Evolutionary conservation across 2,113 vertebrate genomes (phyloP), one percentile per base, ranked within the genome.

Genomic region (Glaucidium brasilianum): DNA sequence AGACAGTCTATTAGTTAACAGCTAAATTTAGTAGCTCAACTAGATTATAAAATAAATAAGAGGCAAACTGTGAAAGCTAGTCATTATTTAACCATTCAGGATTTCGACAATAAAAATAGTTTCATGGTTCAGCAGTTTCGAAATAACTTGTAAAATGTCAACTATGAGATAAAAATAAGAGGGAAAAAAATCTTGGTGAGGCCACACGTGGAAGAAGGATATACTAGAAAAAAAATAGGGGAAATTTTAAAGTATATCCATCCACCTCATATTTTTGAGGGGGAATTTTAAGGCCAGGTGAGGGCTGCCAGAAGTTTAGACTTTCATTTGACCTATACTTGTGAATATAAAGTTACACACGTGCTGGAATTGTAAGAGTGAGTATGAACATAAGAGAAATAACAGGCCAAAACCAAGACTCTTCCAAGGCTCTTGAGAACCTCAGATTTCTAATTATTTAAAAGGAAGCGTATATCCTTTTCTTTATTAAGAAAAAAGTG

Each of bases 41-140:
- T 94, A 96, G 92, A 96, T 98, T 97, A 97, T 97, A 96, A 98
- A 98, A 97, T 98, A 97, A 97, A 94, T 97, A 97, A 96, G 95
- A 97, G 86, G 81, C 78, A 95, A 91, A 93, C 88, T 88, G 80
- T 90, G 94, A 97, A 98, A 97, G 95, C 96, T 96, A 92, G 94
- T 97, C 89, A 94, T 97, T 98, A 97, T 96, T 98, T 97, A 94
- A 91, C 86, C 59, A 64, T 83, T 98, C 95, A 95, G 85, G 80
- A 95, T 97, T 97, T 91, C 93, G 83, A 98, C 94, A 97, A 98
- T 98, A 97, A 97, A 98, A 98, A 96, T 69, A 94, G 93, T 98
- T 98, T 98, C 84, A 87, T 93, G 95, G 97, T 97, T 97, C 96
- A 97, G 53, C 75, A 97, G 87, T 97, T 97, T 64, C 43, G 37